These are phyloP conservation scores for Platyrinchus mystaceus DNA, from an alignment of 2,797 vertebrate species.

Conservation along the genomic window DNA sequence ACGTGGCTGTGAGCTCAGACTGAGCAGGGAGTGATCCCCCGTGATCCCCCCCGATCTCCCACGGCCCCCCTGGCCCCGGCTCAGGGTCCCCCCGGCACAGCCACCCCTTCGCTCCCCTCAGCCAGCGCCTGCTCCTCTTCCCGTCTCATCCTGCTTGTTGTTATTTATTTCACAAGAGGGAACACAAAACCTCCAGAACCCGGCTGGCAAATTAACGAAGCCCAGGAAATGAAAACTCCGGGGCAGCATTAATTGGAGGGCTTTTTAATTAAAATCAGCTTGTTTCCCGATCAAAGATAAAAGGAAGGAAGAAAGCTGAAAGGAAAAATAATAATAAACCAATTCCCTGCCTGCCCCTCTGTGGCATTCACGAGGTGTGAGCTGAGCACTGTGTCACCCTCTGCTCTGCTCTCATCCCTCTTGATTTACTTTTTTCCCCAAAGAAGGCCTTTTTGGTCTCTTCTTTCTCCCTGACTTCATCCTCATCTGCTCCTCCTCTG, in stretches of 20 bases:
- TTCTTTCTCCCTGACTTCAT: neutral
- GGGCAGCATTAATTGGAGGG: constrained; percentile 67
- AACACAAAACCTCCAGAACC: constrained; percentile 36
- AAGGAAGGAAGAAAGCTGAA: constrained; percentile 45
- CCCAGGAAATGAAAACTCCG: constrained; percentile 67
- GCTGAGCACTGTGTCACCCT: neutral
- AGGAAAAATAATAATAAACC: constrained; percentile 12
- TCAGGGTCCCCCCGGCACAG: neutral
- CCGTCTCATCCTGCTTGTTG: neutral
- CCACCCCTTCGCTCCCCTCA: neutral
- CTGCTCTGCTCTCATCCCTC: neutral
- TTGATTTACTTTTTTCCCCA: neutral
- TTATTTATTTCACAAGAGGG: constrained; percentile 21
- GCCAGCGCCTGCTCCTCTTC: neutral
- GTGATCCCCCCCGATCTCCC: accelerated
- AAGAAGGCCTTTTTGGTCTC: neutral
- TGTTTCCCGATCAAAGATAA: constrained; percentile 66
- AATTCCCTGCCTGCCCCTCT: constrained; percentile 27
- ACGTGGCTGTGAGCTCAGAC: neutral
- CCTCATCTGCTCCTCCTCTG: neutral
- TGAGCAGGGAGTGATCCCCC: accelerated
- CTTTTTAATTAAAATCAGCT: constrained; percentile 71
- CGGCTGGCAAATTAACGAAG: constrained; percentile 39
- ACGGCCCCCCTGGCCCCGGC: neutral
- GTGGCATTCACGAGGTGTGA: constrained; percentile 40